Conservation (phyloP, 2,888 invertebrate species). For the Operophtera brumata region DNA sequence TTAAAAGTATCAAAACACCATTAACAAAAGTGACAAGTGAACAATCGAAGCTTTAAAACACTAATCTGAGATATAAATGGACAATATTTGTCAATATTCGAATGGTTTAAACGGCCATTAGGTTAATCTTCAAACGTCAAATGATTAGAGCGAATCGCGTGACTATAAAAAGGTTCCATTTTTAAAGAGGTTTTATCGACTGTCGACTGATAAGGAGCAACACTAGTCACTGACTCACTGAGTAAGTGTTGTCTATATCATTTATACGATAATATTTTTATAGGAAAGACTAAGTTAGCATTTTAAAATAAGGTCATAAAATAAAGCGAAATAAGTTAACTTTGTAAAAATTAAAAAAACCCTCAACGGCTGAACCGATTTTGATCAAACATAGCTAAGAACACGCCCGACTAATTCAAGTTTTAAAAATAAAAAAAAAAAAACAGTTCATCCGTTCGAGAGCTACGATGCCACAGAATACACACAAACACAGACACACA, state of each 20-base stretch:
- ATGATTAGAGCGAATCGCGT: slow-evolving; percentile 65
- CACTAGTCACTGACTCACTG: slow-evolving; percentile 15
- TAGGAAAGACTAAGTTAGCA: too few relatives aligned
- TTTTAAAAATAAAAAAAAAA: too few relatives aligned
- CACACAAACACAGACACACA: too few relatives aligned
- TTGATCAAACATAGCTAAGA: too few relatives aligned
- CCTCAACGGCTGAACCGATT: too few relatives aligned
- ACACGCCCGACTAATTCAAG: too few relatives aligned
- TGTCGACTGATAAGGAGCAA: slow-evolving; percentile 41
- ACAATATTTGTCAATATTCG: slow-evolving; percentile 71
- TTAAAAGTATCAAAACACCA: slow-evolving; percentile 37
- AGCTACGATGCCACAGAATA: too few relatives aligned
- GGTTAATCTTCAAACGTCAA: slow-evolving; percentile 69
- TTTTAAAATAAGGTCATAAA: too few relatives aligned
- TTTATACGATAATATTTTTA: not conserved
- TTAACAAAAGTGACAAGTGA: slow-evolving; percentile 44
- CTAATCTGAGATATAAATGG: slow-evolving; percentile 52
- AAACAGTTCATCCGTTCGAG: too few relatives aligned
- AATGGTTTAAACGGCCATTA: slow-evolving; percentile 62
- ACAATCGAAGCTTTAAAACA: slow-evolving; percentile 53
- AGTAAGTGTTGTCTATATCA: slow-evolving; percentile 1
- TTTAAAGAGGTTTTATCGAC: slow-evolving; percentile 69
- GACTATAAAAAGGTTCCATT: slow-evolving; percentile 73
- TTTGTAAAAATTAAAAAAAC: too few relatives aligned
- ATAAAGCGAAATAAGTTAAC: too few relatives aligned